Base-by-base conservation (phyloP, 2,888 invertebrate genomes). In the Epirrhoe tristata region DNA sequence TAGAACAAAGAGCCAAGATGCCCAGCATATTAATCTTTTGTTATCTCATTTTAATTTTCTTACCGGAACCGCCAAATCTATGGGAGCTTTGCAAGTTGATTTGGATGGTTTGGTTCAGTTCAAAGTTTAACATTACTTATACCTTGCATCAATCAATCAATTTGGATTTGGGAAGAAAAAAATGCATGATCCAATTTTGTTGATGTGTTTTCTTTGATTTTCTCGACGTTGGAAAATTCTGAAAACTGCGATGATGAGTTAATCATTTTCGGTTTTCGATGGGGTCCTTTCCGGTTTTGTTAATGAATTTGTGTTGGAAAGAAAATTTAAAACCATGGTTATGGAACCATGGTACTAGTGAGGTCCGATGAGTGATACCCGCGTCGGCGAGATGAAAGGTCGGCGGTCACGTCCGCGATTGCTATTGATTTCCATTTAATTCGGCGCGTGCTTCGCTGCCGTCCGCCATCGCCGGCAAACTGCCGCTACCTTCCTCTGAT, bases 401-500 rank as follows among this genome's bases (percentile, higher is more conserved):
- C 83, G 79, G 76, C 79, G 83, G 89, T 90, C 92, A 92, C 92
- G 92, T 91, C 75, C 86, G 74, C 80, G 79, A 84, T 86, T 81
- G 81, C 86, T 90, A 93, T 93, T 91, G 93, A 92, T 93, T 93
- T 89, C 88, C 91, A 90, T 93, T 93, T 93, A 93, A 91, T 90
- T 86, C 86, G 87, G 89, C 86, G 89, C 93, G 92, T 93, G 93
- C 89, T 89, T 79, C 80, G 79, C 76, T 77, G 78, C 82, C 74
- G 79, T 74, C 73, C 76, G 74, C 78, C 83, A 81, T 81, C 84
- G 81, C 78, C 82, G 82, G 81, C 83, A 84, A 87, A 88, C 88
- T 86, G 86, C 85, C 79, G 75, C 79, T 79, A 77, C 82, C 82
- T 79, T 79, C 73, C 77, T 74, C 80, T 88, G 89, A 91, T 90